Conservation (phyloP, 1,140 invertebrate species). For the Paralvinella palmiformis region DNA sequence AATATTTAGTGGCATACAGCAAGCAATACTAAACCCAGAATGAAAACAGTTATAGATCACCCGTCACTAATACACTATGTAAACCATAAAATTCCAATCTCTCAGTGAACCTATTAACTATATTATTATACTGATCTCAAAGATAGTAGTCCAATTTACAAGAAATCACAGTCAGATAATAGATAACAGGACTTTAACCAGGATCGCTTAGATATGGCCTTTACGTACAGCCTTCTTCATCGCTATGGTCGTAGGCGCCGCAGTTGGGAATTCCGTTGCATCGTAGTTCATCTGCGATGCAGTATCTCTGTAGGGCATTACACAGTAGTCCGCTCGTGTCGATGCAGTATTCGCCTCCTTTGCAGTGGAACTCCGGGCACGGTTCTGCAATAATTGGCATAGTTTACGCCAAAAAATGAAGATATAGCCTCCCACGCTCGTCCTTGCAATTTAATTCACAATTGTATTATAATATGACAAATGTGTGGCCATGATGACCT, state of each 20-base stretch:
- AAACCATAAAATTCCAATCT: background rate
- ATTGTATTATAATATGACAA: too few relatives aligned
- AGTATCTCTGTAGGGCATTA: slow-evolving; percentile 24
- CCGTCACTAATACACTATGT: background rate
- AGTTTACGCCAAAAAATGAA: background rate
- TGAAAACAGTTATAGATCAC: background rate
- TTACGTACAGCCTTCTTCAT: slow-evolving; percentile 20
- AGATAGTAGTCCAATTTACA: background rate
- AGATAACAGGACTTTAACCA: background rate
- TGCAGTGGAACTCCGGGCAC: slow-evolving; percentile 26
- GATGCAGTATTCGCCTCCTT: slow-evolving; percentile 25
- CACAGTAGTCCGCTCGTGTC: slow-evolving; percentile 21
- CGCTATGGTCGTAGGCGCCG: slow-evolving; percentile 23
- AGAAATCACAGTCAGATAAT: background rate
- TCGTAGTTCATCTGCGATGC: slow-evolving; percentile 27
- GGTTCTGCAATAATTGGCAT: slow-evolving; percentile 9
- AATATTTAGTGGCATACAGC: background rate
- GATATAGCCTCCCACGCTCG: too few relatives aligned
- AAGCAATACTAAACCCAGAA: background rate
- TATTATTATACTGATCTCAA: background rate
- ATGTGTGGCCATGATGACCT: too few relatives aligned
- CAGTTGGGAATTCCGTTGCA: slow-evolving; percentile 36
- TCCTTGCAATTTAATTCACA: too few relatives aligned
- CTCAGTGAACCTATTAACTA: background rate
- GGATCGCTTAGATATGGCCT: background rate